Conservation (phyloP, 2,888 invertebrate species). For the Coenonympha glycerion region DNA sequence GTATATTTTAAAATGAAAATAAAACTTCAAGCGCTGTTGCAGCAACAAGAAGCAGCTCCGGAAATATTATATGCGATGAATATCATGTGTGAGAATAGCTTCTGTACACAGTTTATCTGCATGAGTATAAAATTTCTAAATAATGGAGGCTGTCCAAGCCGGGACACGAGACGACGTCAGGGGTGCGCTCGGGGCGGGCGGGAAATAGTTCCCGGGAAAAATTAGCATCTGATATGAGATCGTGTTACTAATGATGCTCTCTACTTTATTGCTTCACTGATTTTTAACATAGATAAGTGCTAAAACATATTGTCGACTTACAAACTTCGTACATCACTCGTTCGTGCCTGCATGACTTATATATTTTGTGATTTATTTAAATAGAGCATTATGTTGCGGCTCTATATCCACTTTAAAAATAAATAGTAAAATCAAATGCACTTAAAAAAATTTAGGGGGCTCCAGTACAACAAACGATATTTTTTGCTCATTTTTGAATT, state of each 20-base stretch:
- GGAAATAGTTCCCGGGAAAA: conserved; percentile 41
- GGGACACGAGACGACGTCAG: conserved; percentile 57
- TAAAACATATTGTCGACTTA: too few species aligned
- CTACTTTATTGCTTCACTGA: conserved; percentile 41
- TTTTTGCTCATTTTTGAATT: too few species aligned
- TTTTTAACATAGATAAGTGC: too few species aligned
- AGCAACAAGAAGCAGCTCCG: conserved; percentile 6
- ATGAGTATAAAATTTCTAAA: conserved; percentile 51
- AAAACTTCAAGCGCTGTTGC: conserved; percentile 1
- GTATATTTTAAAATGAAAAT: too few species aligned
- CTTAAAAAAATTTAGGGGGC: too few species aligned
- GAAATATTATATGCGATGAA: conserved; percentile 21
- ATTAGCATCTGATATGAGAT: conserved; percentile 57
- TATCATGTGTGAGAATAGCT: conserved; percentile 27
- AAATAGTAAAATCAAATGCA: too few species aligned
- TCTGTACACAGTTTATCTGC: conserved; percentile 39
- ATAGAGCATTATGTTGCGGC: too few species aligned
- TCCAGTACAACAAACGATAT: too few species aligned
- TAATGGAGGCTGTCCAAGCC: conserved; percentile 56
- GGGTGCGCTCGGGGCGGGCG: conserved; percentile 40
- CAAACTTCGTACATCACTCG: too few species aligned
- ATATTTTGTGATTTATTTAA: too few species aligned
- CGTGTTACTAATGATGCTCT: conserved; percentile 43
- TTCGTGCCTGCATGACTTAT: too few species aligned
- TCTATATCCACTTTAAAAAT: too few species aligned